A percentile compares a stretch with the other conserved stretches of the same genome.
Conservation (phyloP, 2,113 vertebrate genomes). For the Polyodon spathula region DNA sequence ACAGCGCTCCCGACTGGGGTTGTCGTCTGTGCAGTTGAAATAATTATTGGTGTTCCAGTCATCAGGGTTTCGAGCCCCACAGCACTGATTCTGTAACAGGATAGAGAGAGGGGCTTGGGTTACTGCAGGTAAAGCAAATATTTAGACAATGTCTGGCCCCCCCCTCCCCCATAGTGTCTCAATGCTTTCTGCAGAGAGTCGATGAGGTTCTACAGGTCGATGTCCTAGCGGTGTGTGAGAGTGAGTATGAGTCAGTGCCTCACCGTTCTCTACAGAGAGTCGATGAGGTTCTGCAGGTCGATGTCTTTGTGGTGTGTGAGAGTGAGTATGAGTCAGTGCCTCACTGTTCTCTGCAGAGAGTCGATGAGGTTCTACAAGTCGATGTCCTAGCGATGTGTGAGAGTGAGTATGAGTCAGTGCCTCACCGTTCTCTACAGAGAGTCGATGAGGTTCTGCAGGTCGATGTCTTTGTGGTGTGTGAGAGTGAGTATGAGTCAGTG, state of each 20-base stretch:
- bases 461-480: constrained; percentile 67
- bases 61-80: constrained; percentile 9
- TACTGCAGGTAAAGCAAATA: background rate
- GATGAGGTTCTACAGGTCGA: constrained; percentile 70
- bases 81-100: constrained; percentile 7
- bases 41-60: constrained; percentile 19
- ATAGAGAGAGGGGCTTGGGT: background rate
- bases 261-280: constrained; percentile 81
- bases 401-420: too few species aligned
- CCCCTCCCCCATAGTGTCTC: too few species aligned
- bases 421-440: constrained; percentile 48
- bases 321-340: too few species aligned
- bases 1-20: constrained; percentile 65
- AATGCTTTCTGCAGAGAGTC: constrained; percentile 59
- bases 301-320: too few species aligned
- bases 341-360: constrained; percentile 49
- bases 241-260: too few species aligned
- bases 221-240: constrained; percentile 66
- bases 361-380: constrained; percentile 72
- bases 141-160: too few species aligned
- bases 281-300: constrained; percentile 92
- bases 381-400: constrained; percentile 66
- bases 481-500: too few species aligned
- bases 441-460: constrained; percentile 71
- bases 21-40: constrained; percentile 30